phyloP scores from a whole-genome alignment of 2,888 invertebrate genomes.

The Auanema sp. region DNA sequence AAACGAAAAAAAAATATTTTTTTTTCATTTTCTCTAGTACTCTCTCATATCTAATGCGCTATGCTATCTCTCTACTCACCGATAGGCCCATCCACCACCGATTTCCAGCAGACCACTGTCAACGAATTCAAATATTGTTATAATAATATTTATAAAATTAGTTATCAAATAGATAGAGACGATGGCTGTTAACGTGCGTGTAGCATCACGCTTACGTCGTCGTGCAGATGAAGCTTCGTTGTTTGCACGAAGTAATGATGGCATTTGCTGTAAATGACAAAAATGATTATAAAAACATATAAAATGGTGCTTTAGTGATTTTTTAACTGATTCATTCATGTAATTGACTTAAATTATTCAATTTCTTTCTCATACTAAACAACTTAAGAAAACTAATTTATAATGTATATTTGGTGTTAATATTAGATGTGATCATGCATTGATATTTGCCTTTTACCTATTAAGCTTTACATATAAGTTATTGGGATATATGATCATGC shows the following conservation, averaged over 20 bases:
- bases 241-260: slow-evolving; percentile 28
- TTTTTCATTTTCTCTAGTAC: not conserved
- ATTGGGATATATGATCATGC: too few relatives aligned
- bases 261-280: slow-evolving; percentile 29
- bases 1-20: too few relatives aligned
- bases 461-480: too few relatives aligned
- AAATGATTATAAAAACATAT: too few relatives aligned
- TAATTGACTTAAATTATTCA: not conserved
- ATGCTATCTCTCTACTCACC: slow-evolving; percentile 20
- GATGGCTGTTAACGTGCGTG: slow-evolving; percentile 41
- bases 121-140: slow-evolving; percentile 48
- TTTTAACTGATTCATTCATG: too few relatives aligned
- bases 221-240: slow-evolving; percentile 31
- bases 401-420: too few relatives aligned
- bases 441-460: too few relatives aligned
- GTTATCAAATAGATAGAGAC: slow-evolving; percentile 47
- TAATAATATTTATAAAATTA: slow-evolving; percentile 41
- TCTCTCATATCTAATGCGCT: not conserved
- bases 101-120: slow-evolving; percentile 27
- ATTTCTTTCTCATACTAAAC: not conserved
- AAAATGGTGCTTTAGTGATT: too few relatives aligned
- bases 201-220: slow-evolving; percentile 39
- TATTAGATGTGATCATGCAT: too few relatives aligned
- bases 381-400: too few relatives aligned
- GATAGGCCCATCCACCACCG: slow-evolving; percentile 40